Conservation (phyloP, 2,797 vertebrate genomes). For the Paratrypauchen microcephalus region DNA sequence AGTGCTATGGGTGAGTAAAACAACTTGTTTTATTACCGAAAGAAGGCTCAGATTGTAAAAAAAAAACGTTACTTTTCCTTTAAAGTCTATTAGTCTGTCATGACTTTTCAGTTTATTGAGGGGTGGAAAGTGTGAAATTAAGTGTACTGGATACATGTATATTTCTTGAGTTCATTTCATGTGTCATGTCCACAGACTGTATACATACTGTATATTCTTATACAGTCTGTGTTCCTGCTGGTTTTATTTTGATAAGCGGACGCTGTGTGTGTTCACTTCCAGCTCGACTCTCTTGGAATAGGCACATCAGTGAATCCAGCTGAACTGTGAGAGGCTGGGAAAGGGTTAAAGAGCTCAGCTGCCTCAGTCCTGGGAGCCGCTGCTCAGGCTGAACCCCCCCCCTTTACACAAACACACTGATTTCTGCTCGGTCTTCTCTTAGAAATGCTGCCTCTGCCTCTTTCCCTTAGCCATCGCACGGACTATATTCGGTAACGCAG, state of each 20-base stretch:
- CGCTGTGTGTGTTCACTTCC: neutral
- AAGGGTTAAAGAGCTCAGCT: slow-evolving; percentile 50
- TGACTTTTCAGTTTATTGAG: too few relatives aligned
- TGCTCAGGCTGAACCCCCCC: slow-evolving; percentile 17
- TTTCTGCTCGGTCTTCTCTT: slow-evolving; percentile 22
- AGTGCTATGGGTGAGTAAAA: too few relatives aligned
- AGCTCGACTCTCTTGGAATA: neutral
- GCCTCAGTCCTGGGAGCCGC: slow-evolving; percentile 25
- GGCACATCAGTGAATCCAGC: neutral
- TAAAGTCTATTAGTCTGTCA: too few relatives aligned
- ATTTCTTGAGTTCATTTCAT: too few relatives aligned
- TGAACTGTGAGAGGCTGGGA: neutral
- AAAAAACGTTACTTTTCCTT: too few relatives aligned
- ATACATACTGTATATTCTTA: too few relatives aligned
- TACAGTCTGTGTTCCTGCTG: too few relatives aligned
- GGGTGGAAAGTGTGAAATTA: too few relatives aligned
- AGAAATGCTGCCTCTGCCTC: neutral
- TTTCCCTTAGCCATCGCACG: neutral
- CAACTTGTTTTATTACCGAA: too few relatives aligned
- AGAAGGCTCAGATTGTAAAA: too few relatives aligned
- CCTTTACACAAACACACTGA: slow-evolving; percentile 19
- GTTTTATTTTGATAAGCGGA: slow-evolving; percentile 51
- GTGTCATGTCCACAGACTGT: too few relatives aligned
- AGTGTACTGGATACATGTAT: too few relatives aligned
- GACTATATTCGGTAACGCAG: neutral